These are phyloP conservation scores for Morelia viridis DNA, from an alignment of 2,797 vertebrate species.

Conservation along the genomic window DNA sequence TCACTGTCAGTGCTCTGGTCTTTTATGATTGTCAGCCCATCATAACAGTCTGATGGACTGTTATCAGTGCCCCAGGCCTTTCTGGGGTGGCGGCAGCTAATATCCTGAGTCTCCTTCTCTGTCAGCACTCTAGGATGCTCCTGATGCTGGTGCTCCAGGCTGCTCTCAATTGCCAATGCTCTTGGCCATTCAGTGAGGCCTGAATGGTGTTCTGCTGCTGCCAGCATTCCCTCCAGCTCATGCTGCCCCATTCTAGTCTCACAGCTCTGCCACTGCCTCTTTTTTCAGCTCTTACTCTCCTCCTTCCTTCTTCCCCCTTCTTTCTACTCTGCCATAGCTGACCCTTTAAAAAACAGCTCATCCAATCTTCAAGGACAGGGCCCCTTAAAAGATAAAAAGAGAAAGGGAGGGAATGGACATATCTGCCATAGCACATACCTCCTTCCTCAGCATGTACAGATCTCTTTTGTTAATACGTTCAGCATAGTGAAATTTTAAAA, in stretches of 20 bases:
- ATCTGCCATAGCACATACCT: neutral
- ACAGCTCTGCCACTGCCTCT: neutral
- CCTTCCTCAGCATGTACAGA: neutral
- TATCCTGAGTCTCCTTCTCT: neutral
- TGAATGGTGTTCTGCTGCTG: neutral
- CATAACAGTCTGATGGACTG: neutral
- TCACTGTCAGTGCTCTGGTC: neutral
- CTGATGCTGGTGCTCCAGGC: neutral
- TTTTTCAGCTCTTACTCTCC: neutral
- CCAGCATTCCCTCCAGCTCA: neutral
- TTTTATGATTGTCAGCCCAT: neutral
- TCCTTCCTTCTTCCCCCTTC: neutral
- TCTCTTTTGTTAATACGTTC: neutral
- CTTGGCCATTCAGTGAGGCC: neutral
- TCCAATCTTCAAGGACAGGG: neutral
- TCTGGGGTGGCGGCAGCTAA: neutral
- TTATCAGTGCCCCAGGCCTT: neutral
- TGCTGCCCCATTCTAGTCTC: neutral
- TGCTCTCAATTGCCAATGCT: neutral
- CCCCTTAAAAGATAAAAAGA: neutral
- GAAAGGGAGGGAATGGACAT: neutral
- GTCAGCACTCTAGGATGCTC: too few species aligned
- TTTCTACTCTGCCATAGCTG: neutral
- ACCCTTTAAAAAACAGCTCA: neutral
- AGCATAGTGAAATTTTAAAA: neutral